Percentiles rank a stretch among this genome's conserved stretches.
These are phyloP conservation scores for Pteria penguin DNA, from an alignment of 2,888 invertebrate genomes.

Conservation along the genomic window DNA sequence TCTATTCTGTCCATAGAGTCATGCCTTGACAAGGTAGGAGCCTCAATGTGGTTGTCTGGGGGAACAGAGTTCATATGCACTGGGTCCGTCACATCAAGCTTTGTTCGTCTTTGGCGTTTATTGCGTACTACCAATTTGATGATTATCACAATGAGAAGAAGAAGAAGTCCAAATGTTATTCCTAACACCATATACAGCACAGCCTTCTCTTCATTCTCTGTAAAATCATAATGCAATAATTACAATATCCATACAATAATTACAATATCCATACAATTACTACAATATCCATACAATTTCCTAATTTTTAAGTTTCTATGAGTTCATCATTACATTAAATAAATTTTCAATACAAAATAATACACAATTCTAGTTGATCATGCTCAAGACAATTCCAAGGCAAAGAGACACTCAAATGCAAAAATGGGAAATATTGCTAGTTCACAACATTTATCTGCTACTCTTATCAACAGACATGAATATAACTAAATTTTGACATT, in stretches of 20 bases:
- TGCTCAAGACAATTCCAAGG: too few relatives aligned
- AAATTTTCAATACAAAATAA: too few relatives aligned
- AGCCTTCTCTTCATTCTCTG: conserved; percentile 73
- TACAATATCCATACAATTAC: too few relatives aligned
- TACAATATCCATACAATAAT: background rate
- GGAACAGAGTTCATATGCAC: conserved; percentile 62
- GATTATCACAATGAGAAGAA: conserved; percentile 67
- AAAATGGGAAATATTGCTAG: too few relatives aligned
- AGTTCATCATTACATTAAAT: too few relatives aligned
- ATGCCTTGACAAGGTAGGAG: conserved; percentile 66
- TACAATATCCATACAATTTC: too few relatives aligned
- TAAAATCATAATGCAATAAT: conserved; percentile 39
- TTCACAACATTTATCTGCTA: too few relatives aligned
- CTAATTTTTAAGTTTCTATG: too few relatives aligned
- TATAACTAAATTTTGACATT: too few relatives aligned
- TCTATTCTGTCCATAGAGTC: conserved; percentile 75
- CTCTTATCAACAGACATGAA: too few relatives aligned
- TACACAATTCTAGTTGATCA: too few relatives aligned
- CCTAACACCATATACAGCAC: conserved; percentile 73
- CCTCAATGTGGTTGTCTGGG: conserved; percentile 62
- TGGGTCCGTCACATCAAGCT: conserved; percentile 72
- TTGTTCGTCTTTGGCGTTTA: conserved; percentile 64
- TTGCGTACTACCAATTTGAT: conserved; percentile 66
- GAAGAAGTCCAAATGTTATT: conserved; percentile 68
- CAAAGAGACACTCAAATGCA: too few relatives aligned